These are phyloP conservation scores for Dendropsophus ebraccatus DNA, from an alignment of 2,113 vertebrate genomes.

Conservation along the genomic window DNA sequence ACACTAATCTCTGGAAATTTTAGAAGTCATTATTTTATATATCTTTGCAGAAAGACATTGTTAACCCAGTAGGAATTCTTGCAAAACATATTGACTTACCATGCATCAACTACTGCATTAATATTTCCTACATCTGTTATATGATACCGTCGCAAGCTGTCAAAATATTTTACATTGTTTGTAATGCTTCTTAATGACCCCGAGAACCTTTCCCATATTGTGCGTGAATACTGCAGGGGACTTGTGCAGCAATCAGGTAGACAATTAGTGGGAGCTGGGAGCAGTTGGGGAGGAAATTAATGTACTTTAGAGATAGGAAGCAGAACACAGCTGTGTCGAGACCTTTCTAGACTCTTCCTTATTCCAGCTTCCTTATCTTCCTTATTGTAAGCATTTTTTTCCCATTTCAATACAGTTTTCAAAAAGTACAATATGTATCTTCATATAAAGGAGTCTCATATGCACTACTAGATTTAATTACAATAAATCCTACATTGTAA, in stretches of 20 bases:
- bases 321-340: conserved; percentile 3
- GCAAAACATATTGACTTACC: conserved; percentile 13
- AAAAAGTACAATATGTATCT: not conserved
- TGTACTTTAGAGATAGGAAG: conserved; percentile 6
- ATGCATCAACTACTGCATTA: conserved; percentile 37
- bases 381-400: too few species aligned
- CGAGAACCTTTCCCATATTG: conserved; percentile 20
- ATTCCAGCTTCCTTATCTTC: not conserved
- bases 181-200: not conserved
- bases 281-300: conserved; percentile 32
- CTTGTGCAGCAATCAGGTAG: not conserved
- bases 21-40: conserved; percentile 7
- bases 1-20: not conserved
- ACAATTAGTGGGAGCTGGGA: conserved; percentile 16
- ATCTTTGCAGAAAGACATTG: not conserved
- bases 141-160: conserved; percentile 14
- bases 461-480: not conserved
- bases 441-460: not conserved
- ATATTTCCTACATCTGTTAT: conserved; percentile 37
- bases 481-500: not conserved
- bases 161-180: conserved; percentile 31
- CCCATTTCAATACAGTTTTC: not conserved
- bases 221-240: conserved; percentile 3
- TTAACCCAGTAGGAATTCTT: conserved; percentile 20
- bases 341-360: not conserved